phyloP scores from a whole-genome alignment of 2,797 vertebrate genomes.

The Ptychobarbus kaznakovi region DNA sequence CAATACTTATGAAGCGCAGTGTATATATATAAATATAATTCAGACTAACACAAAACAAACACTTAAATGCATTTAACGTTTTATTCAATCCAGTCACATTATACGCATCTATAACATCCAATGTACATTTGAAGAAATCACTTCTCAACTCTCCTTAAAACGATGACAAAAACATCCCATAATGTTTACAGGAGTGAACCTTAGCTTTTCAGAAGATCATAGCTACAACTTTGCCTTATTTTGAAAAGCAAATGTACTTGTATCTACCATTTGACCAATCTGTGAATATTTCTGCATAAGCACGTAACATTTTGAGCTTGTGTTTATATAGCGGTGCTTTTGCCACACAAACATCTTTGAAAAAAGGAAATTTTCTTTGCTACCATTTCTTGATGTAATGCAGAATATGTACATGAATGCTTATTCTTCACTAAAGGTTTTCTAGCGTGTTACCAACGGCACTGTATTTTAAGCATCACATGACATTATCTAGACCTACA shows the following conservation, averaged over 20 bases:
- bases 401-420: constrained; percentile 23
- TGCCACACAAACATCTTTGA: constrained; percentile 30
- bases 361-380: constrained; percentile 10
- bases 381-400: constrained; percentile 10
- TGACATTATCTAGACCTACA: constrained; percentile 54
- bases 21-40: too few relatives aligned
- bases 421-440: constrained; percentile 43
- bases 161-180: constrained; percentile 26
- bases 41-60: too few relatives aligned
- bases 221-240: neutral
- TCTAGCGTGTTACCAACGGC: constrained; percentile 34
- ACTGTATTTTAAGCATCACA: constrained; percentile 50
- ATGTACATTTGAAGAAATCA: constrained; percentile 63
- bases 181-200: neutral
- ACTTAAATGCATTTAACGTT: constrained; percentile 23
- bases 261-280: constrained; percentile 12
- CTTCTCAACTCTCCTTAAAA: constrained; percentile 54
- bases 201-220: neutral
- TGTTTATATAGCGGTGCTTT: constrained; percentile 9
- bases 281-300: constrained; percentile 42
- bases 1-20: too few relatives aligned
- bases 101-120: constrained; percentile 64
- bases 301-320: constrained; percentile 34
- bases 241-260: neutral
- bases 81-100: constrained; percentile 64